Evolutionary conservation across 2,797 vertebrate species (phyloP).

Genomic region (Falco rusticolus): DNA sequence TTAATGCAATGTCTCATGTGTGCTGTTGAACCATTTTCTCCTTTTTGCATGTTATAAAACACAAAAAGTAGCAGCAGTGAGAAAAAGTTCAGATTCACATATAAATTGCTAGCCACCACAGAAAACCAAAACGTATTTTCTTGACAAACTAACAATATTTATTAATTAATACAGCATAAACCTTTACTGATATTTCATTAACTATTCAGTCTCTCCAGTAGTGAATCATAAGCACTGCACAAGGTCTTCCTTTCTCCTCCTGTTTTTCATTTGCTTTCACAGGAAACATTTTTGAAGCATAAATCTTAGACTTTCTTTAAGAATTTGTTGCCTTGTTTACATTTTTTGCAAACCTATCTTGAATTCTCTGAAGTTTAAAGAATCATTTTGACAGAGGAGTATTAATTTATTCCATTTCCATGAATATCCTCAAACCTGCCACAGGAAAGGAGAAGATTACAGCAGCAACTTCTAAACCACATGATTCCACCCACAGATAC

Average conservation of each 20-base stretch:
- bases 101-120: background rate
- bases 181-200: background rate
- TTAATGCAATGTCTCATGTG: background rate
- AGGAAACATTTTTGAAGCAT: background rate
- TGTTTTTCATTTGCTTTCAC: background rate
- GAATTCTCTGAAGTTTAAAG: background rate
- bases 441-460: background rate
- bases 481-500: background rate
- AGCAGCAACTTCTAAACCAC: background rate
- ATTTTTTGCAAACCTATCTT: background rate
- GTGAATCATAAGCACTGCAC: background rate
- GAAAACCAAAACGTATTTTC: background rate
- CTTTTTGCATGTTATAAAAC: background rate
- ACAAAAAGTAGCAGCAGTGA: background rate
- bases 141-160: background rate
- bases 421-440: background rate
- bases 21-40: background rate
- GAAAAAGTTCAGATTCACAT: background rate
- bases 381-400: background rate
- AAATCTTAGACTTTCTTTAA: background rate
- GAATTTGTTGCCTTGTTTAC: background rate
- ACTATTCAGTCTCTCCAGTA: background rate
- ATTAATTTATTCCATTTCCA: background rate
- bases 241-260: background rate
- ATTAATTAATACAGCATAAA: background rate